A percentile compares a stretch with the other conserved stretches of the same genome.
Evolutionary conservation across 2,113 vertebrate genomes (phyloP).

Genomic region (Nothoprocta perdicaria): DNA sequence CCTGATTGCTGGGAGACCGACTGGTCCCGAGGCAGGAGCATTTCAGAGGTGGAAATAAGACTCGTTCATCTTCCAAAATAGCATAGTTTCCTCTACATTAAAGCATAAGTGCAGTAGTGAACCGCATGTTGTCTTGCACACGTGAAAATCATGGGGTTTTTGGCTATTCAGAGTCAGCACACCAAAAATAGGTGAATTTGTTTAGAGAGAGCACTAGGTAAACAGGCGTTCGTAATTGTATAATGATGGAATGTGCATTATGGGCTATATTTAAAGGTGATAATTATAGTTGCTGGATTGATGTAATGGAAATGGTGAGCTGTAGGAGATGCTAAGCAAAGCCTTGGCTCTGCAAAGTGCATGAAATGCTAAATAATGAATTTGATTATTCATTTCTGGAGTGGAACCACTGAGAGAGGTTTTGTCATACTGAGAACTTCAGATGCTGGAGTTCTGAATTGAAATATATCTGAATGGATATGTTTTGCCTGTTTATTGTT

Average conservation of each 20-base stretch:
- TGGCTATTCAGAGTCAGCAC: not conserved
- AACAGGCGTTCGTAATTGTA: not conserved
- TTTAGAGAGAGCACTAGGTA: not conserved
- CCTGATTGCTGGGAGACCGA: not conserved
- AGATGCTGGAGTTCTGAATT: not conserved
- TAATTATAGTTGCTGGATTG: not conserved
- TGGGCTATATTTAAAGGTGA: not conserved
- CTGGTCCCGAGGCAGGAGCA: not conserved
- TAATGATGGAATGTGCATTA: not conserved
- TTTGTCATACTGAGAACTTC: not conserved
- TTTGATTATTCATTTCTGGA: not conserved
- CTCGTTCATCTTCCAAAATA: not conserved
- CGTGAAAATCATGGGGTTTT: not conserved
- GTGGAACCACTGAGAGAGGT: not conserved
- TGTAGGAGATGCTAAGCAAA: not conserved
- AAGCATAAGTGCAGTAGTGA: not conserved
- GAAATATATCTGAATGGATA: not conserved
- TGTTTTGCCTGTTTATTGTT: not conserved
- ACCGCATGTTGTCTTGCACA: not conserved
- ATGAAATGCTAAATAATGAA: not conserved
- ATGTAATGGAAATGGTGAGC: not conserved
- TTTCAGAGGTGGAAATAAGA: not conserved
- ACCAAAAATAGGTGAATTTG: not conserved
- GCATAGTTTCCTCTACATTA: not conserved
- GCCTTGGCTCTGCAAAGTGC: not conserved